Evolutionary conservation across 2,888 invertebrate genomes (phyloP).

Genomic region (Ctena decussata): DNA sequence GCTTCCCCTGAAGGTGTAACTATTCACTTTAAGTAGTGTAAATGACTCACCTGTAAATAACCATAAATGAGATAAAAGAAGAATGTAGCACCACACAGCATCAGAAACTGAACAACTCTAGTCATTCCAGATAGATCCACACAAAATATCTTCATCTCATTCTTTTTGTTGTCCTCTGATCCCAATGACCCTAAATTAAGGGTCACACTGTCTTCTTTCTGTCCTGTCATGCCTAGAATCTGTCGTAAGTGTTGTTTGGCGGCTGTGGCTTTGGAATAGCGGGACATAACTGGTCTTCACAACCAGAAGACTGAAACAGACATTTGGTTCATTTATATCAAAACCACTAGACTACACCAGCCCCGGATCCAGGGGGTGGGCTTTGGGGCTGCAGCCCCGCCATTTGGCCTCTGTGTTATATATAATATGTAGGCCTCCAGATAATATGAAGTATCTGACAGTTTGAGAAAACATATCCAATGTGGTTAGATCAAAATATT

Average conservation of each 20-base stretch:
- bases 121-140: conserved; percentile 91
- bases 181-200: neutral
- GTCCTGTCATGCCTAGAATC: conserved; percentile 33
- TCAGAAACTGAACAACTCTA: conserved; percentile 91
- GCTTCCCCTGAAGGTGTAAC: no score
- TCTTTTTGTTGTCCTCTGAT: conserved; percentile 13
- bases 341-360: no score
- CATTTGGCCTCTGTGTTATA: no score
- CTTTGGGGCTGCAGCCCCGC: no score
- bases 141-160: conserved; percentile 89
- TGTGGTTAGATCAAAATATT: no score
- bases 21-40: no score
- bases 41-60: conserved; percentile 90
- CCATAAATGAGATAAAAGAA: conserved; percentile 96
- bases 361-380: no score
- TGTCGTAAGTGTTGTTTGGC: conserved; percentile 40
- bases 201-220: conserved; percentile 20
- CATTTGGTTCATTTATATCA: no score
- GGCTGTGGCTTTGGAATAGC: conserved; percentile 13
- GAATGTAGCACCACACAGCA: conserved; percentile 94
- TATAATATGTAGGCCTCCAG: no score
- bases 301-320: no score
- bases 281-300: neutral
- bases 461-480: no score
- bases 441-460: no score